phyloP scores from a whole-genome alignment of 2,113 vertebrate species.

The Rhabdomys dilectus region DNA sequence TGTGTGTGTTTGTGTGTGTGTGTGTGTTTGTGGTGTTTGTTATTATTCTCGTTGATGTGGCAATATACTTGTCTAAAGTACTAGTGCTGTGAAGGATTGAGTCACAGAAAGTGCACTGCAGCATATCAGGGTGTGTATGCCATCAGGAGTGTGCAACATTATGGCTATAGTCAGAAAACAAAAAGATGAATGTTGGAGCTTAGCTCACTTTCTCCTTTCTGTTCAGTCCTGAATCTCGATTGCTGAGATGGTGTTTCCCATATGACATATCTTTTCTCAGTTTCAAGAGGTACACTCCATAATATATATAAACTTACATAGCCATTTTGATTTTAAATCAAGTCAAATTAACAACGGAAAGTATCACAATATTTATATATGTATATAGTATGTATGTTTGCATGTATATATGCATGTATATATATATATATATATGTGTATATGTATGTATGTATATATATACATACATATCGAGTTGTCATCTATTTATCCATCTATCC shows the following conservation, averaged over 20 bases:
- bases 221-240: not conserved
- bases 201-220: not conserved
- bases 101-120: not conserved
- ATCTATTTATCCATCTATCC: not conserved
- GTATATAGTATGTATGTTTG: not conserved
- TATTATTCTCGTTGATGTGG: not conserved
- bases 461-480: not conserved
- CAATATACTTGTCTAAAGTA: not conserved
- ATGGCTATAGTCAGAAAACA: no score
- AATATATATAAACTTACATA: not conserved
- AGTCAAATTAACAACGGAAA: not conserved
- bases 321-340: not conserved
- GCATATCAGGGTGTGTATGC: no score
- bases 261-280: not conserved
- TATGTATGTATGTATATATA: not conserved
- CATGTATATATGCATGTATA: not conserved
- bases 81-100: no score
- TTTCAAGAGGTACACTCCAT: not conserved
- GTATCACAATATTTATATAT: not conserved
- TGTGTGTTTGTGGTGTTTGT: no score
- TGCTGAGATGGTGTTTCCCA: no score
- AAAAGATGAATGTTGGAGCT: not conserved
- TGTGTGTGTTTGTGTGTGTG: not conserved
- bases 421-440: not conserved
- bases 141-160: not conserved